Conservation (phyloP, 1,140 invertebrate genomes). For the Aphelenchoides avenae region DNA sequence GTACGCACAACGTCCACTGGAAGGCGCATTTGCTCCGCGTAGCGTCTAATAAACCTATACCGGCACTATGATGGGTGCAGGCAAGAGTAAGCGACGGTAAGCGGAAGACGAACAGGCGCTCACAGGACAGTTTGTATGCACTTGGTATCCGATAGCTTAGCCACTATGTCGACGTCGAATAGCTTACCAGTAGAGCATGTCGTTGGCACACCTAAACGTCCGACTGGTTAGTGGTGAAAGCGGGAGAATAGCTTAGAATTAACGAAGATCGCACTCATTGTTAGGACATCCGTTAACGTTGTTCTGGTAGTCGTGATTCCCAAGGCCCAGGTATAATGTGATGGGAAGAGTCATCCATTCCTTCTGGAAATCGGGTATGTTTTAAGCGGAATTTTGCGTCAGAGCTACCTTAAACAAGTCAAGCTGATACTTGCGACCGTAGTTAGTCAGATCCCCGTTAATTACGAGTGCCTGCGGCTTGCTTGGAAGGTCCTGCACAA, state of each 20-base stretch:
- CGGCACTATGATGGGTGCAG: too few species aligned
- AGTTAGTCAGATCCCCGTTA: slow-evolving; percentile 55
- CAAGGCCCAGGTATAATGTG: slow-evolving; percentile 43
- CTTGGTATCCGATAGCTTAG: neutral
- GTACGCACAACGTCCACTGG: slow-evolving; percentile 20
- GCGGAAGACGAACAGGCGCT: neutral
- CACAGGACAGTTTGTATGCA: neutral
- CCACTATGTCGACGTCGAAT: neutral
- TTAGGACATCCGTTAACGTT: slow-evolving; percentile 51
- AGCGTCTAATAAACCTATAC: slow-evolving; percentile 35
- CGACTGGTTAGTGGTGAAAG: too few species aligned
- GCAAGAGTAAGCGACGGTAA: too few species aligned
- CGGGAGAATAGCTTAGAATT: too few species aligned
- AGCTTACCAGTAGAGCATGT: slow-evolving; percentile 48
- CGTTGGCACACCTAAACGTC: too few species aligned
- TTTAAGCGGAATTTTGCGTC: neutral
- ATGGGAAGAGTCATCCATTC: slow-evolving; percentile 44
- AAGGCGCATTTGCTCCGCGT: slow-evolving; percentile 25
- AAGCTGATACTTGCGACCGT: slow-evolving; percentile 42
- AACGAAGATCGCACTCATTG: too few species aligned
- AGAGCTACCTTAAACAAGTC: slow-evolving; percentile 44
- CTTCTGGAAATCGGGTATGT: slow-evolving; percentile 19
- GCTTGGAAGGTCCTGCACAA: slow-evolving; percentile 38
- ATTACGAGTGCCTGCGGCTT: slow-evolving; percentile 46
- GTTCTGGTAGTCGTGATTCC: slow-evolving; percentile 55